A percentile compares a stretch with the other conserved stretches of the same genome.
These are phyloP conservation scores for Nowickia ferox DNA, from an alignment of 2,888 invertebrate genomes.

Conservation along the genomic window DNA sequence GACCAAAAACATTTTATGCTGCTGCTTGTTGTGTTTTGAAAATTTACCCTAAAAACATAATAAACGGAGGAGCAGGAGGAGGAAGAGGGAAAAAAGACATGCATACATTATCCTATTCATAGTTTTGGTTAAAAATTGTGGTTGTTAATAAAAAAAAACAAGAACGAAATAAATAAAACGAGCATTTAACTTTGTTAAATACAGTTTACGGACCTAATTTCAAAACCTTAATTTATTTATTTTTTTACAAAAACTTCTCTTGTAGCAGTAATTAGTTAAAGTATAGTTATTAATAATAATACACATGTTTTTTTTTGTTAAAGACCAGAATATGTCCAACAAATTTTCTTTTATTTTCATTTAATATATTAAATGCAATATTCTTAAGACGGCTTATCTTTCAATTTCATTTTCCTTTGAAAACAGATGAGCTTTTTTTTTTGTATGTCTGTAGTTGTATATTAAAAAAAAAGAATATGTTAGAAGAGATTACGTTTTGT, in stretches of 20 bases:
- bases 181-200: constrained; percentile 51
- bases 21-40: constrained; percentile 24
- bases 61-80: constrained; percentile 3
- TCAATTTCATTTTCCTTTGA: constrained; percentile 5
- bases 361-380: neutral
- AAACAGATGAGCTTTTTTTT: neutral
- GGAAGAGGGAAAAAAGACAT: constrained; percentile 42
- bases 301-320: neutral
- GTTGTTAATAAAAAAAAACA: constrained; percentile 25
- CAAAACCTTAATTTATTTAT: neutral
- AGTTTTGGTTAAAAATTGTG: constrained; percentile 51
- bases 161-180: constrained; percentile 33
- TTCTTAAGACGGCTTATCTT: constrained; percentile 9
- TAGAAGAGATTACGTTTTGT: constrained; percentile 9
- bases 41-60: constrained; percentile 51
- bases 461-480: neutral
- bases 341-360: neutral
- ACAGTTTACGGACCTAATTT: constrained; percentile 34
- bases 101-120: constrained; percentile 47
- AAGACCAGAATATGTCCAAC: neutral
- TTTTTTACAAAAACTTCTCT: neutral
- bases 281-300: constrained; percentile 20
- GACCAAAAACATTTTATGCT: constrained; percentile 58
- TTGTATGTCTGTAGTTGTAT: neutral
- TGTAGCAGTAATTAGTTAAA: constrained; percentile 49